Evolutionary conservation across 2,113 vertebrate genomes (phyloP).

Genomic region (Ariopsis seemanni): DNA sequence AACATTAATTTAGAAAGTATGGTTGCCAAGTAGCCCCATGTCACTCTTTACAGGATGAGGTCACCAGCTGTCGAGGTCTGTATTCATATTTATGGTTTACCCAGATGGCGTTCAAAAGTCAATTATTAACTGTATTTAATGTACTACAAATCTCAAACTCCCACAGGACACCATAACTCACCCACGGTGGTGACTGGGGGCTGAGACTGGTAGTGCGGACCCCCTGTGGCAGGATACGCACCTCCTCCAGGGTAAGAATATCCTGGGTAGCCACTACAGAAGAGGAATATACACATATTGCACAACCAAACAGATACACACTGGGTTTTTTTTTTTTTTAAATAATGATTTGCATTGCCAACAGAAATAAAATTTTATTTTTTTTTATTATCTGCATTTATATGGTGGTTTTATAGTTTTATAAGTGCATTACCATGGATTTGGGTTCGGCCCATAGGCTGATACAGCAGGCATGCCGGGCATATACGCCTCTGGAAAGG

Average conservation of each 20-base stretch:
- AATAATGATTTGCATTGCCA: neutral
- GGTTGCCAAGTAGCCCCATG: neutral
- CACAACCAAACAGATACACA: slow-evolving; percentile 12
- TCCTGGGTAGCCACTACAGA: slow-evolving; percentile 81
- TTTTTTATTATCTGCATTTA: neutral
- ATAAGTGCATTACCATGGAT: slow-evolving; percentile 79
- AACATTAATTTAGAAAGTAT: neutral
- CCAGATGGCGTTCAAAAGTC: neutral
- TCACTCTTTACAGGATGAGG: neutral
- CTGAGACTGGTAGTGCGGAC: slow-evolving; percentile 84
- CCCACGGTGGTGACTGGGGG: slow-evolving; percentile 87
- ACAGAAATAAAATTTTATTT: neutral
- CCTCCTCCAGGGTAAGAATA: slow-evolving; percentile 85
- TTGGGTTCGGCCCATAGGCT: slow-evolving; percentile 83
- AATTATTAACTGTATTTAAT: neutral
- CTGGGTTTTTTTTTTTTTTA: neutral
- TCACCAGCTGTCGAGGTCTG: neutral
- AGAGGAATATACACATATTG: slow-evolving; percentile 44
- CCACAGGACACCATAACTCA: slow-evolving; percentile 68
- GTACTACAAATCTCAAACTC: neutral
- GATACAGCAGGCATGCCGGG: slow-evolving; percentile 86
- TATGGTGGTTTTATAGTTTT: neutral
- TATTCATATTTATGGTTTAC: neutral
- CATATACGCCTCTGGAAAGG: slow-evolving; percentile 87
- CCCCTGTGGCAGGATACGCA: slow-evolving; percentile 83